Conservation (phyloP, 2,113 vertebrate genomes). For the Sula dactylatra region DNA sequence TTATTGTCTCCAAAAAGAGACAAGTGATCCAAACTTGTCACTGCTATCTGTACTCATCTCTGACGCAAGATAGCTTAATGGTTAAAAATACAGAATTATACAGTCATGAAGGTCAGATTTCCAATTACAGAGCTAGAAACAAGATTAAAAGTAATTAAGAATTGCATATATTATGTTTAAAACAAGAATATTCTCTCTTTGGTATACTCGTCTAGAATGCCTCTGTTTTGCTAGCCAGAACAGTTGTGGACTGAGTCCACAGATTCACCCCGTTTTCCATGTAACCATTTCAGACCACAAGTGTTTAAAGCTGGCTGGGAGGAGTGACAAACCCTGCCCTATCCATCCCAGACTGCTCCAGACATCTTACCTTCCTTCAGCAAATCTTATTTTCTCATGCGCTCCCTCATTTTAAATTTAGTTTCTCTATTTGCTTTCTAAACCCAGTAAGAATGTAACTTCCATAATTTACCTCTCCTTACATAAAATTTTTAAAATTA, state of each 20-base stretch:
- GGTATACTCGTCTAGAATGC: background rate
- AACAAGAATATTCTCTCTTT: background rate
- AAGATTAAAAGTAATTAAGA: background rate
- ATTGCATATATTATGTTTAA: background rate
- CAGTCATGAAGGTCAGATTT: background rate
- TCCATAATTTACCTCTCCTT: background rate
- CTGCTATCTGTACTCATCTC: background rate
- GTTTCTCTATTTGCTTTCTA: background rate
- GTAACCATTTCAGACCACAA: background rate
- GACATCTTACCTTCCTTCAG: background rate
- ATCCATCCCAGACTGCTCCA: background rate
- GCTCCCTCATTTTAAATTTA: background rate
- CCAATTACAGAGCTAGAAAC: background rate
- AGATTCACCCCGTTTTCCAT: background rate
- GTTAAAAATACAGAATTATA: background rate
- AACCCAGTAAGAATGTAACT: background rate
- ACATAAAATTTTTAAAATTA: background rate
- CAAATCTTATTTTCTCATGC: background rate
- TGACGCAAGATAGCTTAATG: background rate
- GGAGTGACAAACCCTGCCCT: background rate
- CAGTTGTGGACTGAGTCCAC: background rate
- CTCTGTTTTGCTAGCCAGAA: background rate
- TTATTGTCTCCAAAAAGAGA: background rate
- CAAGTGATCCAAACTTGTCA: background rate
- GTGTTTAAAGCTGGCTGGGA: background rate